Percentiles rank a stretch among this genome's conserved stretches.
phyloP scores from a whole-genome alignment of 2,888 invertebrate species.

The Acrobasis suavella region DNA sequence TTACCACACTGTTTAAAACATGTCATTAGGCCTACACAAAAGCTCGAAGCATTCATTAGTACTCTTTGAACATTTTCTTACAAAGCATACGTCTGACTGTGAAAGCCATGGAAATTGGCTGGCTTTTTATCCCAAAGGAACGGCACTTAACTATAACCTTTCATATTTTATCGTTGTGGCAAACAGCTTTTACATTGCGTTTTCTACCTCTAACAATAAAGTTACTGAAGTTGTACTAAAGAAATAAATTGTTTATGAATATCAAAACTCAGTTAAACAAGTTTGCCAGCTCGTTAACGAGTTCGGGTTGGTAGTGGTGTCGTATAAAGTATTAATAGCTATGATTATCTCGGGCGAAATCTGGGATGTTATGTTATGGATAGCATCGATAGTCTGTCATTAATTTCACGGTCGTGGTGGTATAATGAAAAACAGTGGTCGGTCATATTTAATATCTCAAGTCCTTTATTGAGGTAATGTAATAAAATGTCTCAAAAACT shows the following conservation, averaged over 20 bases:
- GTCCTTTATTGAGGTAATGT: not conserved
- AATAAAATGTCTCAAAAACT: no score
- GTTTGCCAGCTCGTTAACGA: conserved; percentile 3
- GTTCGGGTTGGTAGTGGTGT: conserved; percentile 12
- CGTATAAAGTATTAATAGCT: conserved; percentile 5
- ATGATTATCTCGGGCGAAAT: conserved; percentile 5
- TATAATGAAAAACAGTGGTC: not conserved
- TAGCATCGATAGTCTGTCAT: conserved; percentile 4
- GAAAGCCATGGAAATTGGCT: conserved; percentile 16
- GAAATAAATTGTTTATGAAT: conserved; percentile 11
- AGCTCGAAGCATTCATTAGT: conserved; percentile 22
- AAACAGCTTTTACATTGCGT: conserved; percentile 13
- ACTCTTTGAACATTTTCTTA: conserved; percentile 22
- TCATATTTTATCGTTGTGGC: conserved; percentile 15
- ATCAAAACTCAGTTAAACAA: conserved; percentile 10
- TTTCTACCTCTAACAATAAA: conserved; percentile 7
- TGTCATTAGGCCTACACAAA: conserved; percentile 25
- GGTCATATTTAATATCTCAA: not conserved
- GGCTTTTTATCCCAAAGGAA: conserved; percentile 12
- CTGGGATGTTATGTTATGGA: not conserved
- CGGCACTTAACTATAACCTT: conserved; percentile 17
- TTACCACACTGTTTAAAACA: conserved; percentile 24
- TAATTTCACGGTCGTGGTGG: not conserved
- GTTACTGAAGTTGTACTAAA: conserved; percentile 8
- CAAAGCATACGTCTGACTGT: conserved; percentile 6